phyloP scores from a whole-genome alignment of 2,888 invertebrate genomes.

The Pimpla rufipes region DNA sequence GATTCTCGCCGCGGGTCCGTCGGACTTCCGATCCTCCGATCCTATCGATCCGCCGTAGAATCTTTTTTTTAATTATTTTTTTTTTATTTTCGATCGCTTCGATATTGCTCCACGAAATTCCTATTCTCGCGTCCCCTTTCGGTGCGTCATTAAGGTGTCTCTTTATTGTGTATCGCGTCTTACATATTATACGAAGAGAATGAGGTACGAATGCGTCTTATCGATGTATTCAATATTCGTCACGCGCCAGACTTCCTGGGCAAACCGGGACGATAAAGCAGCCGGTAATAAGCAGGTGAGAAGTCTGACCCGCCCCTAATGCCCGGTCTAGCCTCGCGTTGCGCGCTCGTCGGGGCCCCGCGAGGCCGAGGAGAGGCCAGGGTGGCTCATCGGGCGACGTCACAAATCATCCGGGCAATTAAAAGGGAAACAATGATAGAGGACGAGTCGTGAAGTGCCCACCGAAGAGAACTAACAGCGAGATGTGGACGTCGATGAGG shows the following conservation, averaged over 20 bases:
- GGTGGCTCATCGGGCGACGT: slow-evolving; percentile 51
- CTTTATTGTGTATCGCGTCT: background rate
- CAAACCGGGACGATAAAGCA: slow-evolving; percentile 69
- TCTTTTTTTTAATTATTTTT: too few relatives aligned
- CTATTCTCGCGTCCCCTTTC: slow-evolving; percentile 30
- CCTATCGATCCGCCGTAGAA: background rate
- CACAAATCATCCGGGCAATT: slow-evolving; percentile 76
- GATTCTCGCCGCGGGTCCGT: background rate
- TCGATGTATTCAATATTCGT: slow-evolving; percentile 75
- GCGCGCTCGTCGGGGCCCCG: background rate
- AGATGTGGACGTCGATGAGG: background rate
- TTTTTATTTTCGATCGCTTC: too few relatives aligned
- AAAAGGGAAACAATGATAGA: slow-evolving; percentile 63
- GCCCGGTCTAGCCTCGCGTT: slow-evolving; percentile 60
- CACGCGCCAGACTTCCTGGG: slow-evolving; percentile 56
- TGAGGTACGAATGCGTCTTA: slow-evolving; percentile 24
- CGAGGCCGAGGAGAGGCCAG: slow-evolving; percentile 9
- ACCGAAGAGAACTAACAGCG: background rate
- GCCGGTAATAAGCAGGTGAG: slow-evolving; percentile 74
- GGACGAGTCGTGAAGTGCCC: background rate
- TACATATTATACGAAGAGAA: background rate
- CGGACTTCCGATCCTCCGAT: background rate
- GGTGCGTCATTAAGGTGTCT: background rate
- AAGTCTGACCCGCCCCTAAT: slow-evolving; percentile 74
- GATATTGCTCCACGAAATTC: slow-evolving; percentile 22